A percentile compares a stretch with the other conserved stretches of the same genome.
phyloP scores from a whole-genome alignment of 30 jellyfish, hydroid and myxozoan species.

The Aurelia aurita region DNA sequence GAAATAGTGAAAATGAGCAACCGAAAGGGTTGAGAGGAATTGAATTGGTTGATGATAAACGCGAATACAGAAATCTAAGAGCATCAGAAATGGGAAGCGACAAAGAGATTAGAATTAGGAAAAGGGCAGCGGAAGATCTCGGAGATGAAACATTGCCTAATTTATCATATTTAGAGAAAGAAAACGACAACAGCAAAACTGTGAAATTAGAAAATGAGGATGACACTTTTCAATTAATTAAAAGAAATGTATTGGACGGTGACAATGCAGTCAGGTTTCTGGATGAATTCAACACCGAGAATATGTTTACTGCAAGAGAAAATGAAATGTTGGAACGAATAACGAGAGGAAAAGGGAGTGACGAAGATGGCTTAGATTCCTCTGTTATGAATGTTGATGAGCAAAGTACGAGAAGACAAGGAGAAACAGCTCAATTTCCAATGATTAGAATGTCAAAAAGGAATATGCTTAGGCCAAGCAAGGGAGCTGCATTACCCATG shows the following conservation, averaged over 20 bases:
- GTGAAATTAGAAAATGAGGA: constrained; percentile 27
- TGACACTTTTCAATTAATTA: background rate
- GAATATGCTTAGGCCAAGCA: background rate
- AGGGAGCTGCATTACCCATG: background rate
- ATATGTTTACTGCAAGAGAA: constrained; percentile 37
- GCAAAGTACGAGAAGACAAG: no score
- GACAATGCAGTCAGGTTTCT: constrained; percentile 62
- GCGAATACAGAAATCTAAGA: background rate
- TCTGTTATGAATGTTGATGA: background rate
- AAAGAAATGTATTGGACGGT: constrained; percentile 52
- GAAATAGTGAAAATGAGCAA: background rate
- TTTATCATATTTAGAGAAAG: constrained; percentile 11
- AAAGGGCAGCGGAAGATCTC: constrained; percentile 45
- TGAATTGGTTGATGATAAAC: background rate
- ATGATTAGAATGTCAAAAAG: background rate
- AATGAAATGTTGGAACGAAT: constrained; percentile 53
- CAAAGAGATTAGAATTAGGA: constrained; percentile 31
- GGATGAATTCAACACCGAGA: constrained; percentile 45
- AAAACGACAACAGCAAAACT: constrained; percentile 2
- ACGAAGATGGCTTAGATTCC: background rate
- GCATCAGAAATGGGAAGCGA: constrained; percentile 4
- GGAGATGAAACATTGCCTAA: constrained; percentile 72
- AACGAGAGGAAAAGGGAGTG: constrained; percentile 50
- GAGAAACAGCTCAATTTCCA: background rate
- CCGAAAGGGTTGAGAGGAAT: background rate